phyloP scores from a whole-genome alignment of 2,113 vertebrate genomes.

The Phyllopteryx taeniolatus region DNA sequence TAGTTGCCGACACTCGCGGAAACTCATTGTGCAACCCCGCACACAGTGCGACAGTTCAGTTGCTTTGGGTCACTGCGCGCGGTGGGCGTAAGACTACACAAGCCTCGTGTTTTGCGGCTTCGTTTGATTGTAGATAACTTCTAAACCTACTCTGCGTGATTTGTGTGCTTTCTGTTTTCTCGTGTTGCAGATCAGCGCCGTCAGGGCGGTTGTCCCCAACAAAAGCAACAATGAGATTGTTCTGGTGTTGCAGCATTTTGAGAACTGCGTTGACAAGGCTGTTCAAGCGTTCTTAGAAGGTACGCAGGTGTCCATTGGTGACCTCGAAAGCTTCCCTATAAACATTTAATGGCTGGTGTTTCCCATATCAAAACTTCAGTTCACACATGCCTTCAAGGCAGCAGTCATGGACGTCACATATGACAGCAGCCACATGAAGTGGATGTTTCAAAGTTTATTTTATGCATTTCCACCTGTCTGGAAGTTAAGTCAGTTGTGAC shows the following conservation, averaged over 20 bases:
- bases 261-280: constrained; percentile 89
- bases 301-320: constrained; percentile 47
- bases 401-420: neutral
- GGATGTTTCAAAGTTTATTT: neutral
- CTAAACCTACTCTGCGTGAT: neutral
- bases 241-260: constrained; percentile 92
- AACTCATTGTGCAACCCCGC: too few relatives aligned
- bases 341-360: neutral
- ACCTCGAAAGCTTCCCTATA: neutral
- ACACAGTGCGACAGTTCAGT: too few relatives aligned
- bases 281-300: constrained; percentile 97
- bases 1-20: too few relatives aligned
- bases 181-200: constrained; percentile 81
- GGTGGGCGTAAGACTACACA: neutral
- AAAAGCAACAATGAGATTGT: constrained; percentile 97
- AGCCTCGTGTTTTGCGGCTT: neutral
- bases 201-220: constrained; percentile 91
- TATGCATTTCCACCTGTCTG: neutral
- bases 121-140: neutral
- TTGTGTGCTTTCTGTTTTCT: neutral
- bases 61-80: too few relatives aligned
- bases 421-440: neutral
- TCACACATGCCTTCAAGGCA: neutral
- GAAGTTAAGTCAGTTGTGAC: neutral
- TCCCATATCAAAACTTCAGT: neutral